Conservation (phyloP, 2,113 vertebrate species). For the Prochilodus magdalenae region DNA sequence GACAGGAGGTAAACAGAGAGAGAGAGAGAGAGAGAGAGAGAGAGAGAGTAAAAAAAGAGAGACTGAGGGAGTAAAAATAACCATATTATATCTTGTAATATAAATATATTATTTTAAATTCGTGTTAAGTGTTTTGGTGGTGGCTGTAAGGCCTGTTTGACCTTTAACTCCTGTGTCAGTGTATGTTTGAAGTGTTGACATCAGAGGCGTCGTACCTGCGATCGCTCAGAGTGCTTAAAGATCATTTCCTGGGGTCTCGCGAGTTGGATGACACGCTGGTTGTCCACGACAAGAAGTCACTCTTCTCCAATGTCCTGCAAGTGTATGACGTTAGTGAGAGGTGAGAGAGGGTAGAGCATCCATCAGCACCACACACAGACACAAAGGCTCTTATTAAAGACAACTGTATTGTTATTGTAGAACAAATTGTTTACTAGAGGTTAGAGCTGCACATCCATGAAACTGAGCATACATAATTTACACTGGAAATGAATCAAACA, state of each 20-base stretch:
- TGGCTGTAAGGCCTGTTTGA: not conserved
- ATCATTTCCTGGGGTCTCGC: conserved; percentile 78
- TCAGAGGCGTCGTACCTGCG: conserved; percentile 81
- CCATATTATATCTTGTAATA: too few relatives aligned
- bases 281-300: conserved; percentile 76
- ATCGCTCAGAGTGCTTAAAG: conserved; percentile 74
- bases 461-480: too few relatives aligned
- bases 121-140: not conserved
- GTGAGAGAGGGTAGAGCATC: conserved; percentile 62
- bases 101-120: too few relatives aligned
- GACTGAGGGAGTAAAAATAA: not conserved
- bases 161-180: conserved; percentile 61
- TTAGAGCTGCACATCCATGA: too few relatives aligned
- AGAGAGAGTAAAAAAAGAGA: too few relatives aligned
- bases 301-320: conserved; percentile 80
- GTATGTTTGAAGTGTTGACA: conserved; percentile 82
- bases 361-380: not conserved
- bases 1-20: conserved; percentile 77
- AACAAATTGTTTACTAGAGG: too few relatives aligned
- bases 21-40: not conserved
- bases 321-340: conserved; percentile 79
- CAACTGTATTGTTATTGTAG: too few relatives aligned
- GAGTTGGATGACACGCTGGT: conserved; percentile 74
- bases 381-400: too few relatives aligned
- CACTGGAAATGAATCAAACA: too few relatives aligned